Evolutionary conservation across 2,888 invertebrate species (phyloP).

Genomic region (Heteropelma amictum): DNA sequence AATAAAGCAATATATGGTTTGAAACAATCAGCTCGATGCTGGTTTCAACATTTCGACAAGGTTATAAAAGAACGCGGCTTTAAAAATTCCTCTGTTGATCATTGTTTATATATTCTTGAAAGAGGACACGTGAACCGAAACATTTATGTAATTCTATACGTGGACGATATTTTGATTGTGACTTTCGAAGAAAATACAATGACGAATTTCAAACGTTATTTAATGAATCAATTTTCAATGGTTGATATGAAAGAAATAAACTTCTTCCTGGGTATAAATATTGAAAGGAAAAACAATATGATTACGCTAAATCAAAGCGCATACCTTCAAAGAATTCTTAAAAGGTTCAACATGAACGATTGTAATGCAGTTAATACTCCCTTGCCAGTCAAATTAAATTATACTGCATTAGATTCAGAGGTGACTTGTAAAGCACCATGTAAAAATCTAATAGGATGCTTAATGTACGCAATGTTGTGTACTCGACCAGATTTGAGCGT

Average conservation of each 20-base stretch:
- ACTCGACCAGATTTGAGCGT: conserved; percentile 31
- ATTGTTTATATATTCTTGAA: conserved; percentile 27
- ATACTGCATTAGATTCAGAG: conserved; percentile 19
- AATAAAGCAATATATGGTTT: no score
- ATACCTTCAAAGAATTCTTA: conserved; percentile 17
- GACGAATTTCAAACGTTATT: no score
- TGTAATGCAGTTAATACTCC: conserved; percentile 23
- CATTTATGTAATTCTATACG: conserved; percentile 46
- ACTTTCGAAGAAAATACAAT: no score
- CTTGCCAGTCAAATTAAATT: conserved; percentile 13
- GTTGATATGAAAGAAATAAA: no score
- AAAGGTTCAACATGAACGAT: no score
- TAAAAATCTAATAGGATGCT: conserved; percentile 21
- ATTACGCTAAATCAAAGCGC: conserved; percentile 23
- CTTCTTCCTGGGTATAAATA: no score
- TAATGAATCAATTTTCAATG: no score
- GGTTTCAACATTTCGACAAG: no score
- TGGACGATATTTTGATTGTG: no score
- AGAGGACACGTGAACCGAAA: conserved; percentile 21
- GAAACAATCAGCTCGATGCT: no score
- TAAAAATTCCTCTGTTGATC: conserved; percentile 48
- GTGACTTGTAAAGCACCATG: conserved; percentile 6
- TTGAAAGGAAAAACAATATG: conserved; percentile 21
- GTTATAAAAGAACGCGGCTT: no score
- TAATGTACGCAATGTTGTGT: conserved; percentile 35